Conservation (phyloP, 1,140 invertebrate genomes). For the Spodoptera frugiperda region DNA sequence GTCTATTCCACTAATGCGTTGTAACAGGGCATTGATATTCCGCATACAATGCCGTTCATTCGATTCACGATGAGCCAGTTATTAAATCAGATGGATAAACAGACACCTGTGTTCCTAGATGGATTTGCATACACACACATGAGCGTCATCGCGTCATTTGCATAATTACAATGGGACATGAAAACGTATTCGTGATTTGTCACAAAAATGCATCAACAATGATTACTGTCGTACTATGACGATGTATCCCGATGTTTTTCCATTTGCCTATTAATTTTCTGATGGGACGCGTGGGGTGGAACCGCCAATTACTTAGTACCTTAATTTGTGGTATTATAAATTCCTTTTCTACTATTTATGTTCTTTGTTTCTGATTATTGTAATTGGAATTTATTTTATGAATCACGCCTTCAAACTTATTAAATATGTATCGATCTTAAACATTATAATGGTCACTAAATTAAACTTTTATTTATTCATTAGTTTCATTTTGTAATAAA, state of each 20-base stretch:
- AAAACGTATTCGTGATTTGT: constrained; percentile 50
- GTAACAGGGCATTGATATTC: constrained; percentile 77
- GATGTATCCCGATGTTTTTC: constrained; percentile 36
- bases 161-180: constrained; percentile 56
- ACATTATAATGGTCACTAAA: too few relatives aligned
- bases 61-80: constrained; percentile 76
- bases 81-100: constrained; percentile 80
- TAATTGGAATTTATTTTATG: constrained; percentile 23
- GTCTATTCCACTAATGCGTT: constrained; percentile 78
- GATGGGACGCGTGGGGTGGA: constrained; percentile 34
- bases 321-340: constrained; percentile 42
- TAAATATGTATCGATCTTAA: background rate
- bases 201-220: constrained; percentile 52
- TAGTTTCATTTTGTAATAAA: background rate
- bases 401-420: background rate
- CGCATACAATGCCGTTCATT: constrained; percentile 68
- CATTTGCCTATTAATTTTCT: constrained; percentile 48
- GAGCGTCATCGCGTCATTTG: constrained; percentile 52
- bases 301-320: constrained; percentile 38
- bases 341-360: constrained; percentile 24
- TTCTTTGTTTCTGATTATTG: constrained; percentile 23
- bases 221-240: constrained; percentile 18
- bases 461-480: background rate
- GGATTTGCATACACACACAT: constrained; percentile 61
- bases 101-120: constrained; percentile 66